Evolutionary conservation across 2,888 invertebrate species (phyloP), one percentile per base, ranked within the genome.

Genomic region (Polietes domitor): DNA sequence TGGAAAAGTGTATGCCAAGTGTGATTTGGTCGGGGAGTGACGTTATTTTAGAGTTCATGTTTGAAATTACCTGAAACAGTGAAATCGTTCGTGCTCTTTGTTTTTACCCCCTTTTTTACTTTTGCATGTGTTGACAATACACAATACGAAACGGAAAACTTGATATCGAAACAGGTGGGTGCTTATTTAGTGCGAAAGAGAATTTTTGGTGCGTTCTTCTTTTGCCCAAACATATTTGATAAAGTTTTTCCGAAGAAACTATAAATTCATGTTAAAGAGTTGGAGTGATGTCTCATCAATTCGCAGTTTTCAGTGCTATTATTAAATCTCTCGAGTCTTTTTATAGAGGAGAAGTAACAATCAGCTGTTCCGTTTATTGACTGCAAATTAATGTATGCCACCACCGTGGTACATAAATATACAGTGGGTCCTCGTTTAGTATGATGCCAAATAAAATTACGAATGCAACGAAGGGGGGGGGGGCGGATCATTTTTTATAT

Each of bases 151-250:
- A 41, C 19, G 12, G 3, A 26, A 26, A 58, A 63, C 3, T 68
- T 78, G 32, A 7, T 32, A 32, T n/a, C n/a, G 75, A 80, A 80
- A 84, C 84, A 84, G 84, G 84, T 84, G 84, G 84, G 84, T 84
- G 80, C 75, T 72, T 21, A 80, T 65, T 80, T 83, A 77, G 63
- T 77, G 50, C 55, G 77, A 76, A 68, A 41, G n/a, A 26, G 47
- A 50, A n/a, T n/a, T 17, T 41, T 58, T 47, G 21, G 37, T 15
- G 9, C 26, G 24, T 26, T 24, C 19, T 26, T 41, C 37, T 12
- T 63, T 43, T 43, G 10, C 6, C 61, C 26, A 26, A 12, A 63
- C 32, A 26, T 17, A 19, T 41, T 37, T 47, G 28, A 19, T 32
- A 65, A 12, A 65, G 12, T 63, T 77, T 43, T 24, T 17, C 15